Base-by-base conservation (phyloP, 2,888 invertebrate species). In the Tetranychus piercei region DNA sequence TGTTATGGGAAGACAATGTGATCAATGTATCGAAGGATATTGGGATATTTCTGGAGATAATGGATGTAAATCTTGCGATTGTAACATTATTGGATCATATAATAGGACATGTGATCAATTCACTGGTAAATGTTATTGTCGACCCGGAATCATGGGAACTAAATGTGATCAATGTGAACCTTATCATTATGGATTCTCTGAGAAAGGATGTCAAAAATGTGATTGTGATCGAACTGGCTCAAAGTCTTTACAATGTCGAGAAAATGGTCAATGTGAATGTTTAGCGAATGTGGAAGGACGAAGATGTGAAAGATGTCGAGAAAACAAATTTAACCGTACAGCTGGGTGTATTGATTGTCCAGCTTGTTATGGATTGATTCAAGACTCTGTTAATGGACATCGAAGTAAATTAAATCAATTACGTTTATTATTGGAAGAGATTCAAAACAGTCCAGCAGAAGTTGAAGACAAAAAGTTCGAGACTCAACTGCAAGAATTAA, bases 271-370 rank as follows among this genome's bases (percentile, higher is more conserved):
- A 82, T 96, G 99, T 84, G 80, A 82, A 9, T 86, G 86, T 80
- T 80, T 81, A 44, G 81, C 81, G 34, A 85, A 83, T 81, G 94
- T 99, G 0, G 96, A 94, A 82, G 44, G 45, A 7, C 85, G 90
- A 55, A 87, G 88, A 43, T 99, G 99, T 82, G 93, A 99, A 83
- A 88, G 92, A 69, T 99, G 97, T 82, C 92, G 93, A 84, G 97
- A 97, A 82, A 99, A 99, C 82, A 95, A 94, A 82, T 89, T 89
- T 81, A 90, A 95, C 81, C 87, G 94, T 44, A 90, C 92, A 77
- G 88, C 89, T 75, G 94, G 94, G 20, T 84, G 84, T 80, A 78
- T 83, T 72, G 89, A 92, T 80, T 99, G 99, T 81, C 44, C 55
- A 55, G 88, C 91, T 11, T 99, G 97, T 83, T 99, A 99, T 83